Conservation (phyloP, 2,888 invertebrate species). For the Lithophane socia region DNA sequence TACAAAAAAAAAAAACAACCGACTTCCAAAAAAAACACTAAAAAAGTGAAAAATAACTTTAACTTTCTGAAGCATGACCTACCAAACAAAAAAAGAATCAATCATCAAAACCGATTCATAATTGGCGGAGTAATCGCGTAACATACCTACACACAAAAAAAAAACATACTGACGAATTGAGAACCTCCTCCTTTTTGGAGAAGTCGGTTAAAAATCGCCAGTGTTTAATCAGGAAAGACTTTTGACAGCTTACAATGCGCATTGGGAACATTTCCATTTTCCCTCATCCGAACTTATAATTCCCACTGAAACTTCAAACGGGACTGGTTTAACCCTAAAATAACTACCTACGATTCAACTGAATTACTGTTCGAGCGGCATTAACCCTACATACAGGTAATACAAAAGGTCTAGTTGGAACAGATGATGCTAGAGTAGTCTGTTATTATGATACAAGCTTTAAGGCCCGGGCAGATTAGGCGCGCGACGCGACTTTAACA, state of each 20-base stretch:
- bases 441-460: not conserved
- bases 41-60: too few species aligned
- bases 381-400: not conserved
- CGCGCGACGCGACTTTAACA: too few species aligned
- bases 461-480: too few species aligned
- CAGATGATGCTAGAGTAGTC: not conserved
- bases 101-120: too few species aligned
- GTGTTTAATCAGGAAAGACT: not conserved
- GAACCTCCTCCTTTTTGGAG: too few species aligned
- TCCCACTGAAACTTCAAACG: constrained; percentile 20
- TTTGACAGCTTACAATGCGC: not conserved
- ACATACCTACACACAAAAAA: too few species aligned
- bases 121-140: too few species aligned
- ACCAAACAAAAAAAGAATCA: too few species aligned
- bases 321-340: constrained; percentile 13
- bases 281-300: not conserved
- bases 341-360: constrained; percentile 23
- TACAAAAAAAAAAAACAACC: too few species aligned
- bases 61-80: too few species aligned
- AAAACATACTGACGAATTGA: too few species aligned
- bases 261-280: constrained; percentile 5
- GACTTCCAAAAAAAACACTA: too few species aligned
- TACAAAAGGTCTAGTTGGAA: constrained; percentile 3
- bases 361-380: constrained; percentile 7
- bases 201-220: not conserved